Evolutionary conservation across 2,888 invertebrate genomes (phyloP).

Genomic region (Ormyrus labotus): DNA sequence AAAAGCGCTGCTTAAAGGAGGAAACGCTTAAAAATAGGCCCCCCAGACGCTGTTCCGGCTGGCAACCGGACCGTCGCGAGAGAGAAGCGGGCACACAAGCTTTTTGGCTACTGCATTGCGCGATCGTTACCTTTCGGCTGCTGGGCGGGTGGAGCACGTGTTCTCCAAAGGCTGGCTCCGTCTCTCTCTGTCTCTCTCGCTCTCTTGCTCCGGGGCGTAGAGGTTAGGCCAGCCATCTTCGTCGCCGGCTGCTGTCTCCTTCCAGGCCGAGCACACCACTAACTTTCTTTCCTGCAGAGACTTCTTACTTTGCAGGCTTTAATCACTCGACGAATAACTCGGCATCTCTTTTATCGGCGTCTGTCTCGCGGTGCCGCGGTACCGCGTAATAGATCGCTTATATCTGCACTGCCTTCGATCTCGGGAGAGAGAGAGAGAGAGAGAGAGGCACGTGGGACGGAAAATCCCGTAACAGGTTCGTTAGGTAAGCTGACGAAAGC

Average conservation of each 20-base stretch:
- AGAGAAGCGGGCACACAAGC: no score
- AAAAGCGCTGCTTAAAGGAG: neutral
- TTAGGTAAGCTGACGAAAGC: neutral
- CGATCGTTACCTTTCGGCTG: constrained; percentile 23
- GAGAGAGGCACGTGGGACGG: constrained; percentile 5
- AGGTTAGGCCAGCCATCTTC: no score
- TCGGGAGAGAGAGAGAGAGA: neutral
- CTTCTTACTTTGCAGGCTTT: neutral
- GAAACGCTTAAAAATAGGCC: neutral
- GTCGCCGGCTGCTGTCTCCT: no score
- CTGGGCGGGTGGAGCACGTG: constrained; percentile 14
- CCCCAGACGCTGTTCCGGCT: neutral
- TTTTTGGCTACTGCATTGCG: neutral
- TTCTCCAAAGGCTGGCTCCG: neutral
- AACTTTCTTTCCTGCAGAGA: neutral
- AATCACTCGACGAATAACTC: constrained; percentile 1
- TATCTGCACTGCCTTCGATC: neutral
- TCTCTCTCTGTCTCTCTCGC: no score
- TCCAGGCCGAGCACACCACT: no score
- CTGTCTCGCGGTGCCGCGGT: neutral
- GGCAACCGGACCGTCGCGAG: no score
- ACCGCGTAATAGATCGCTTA: no score
- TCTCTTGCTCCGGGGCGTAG: no score
- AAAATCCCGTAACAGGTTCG: constrained; percentile 4
- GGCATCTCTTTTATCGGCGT: neutral